Evolutionary conservation across 1,140 invertebrate genomes (phyloP), one percentile per base, ranked within the genome.

Genomic region (Pomacea maculata): DNA sequence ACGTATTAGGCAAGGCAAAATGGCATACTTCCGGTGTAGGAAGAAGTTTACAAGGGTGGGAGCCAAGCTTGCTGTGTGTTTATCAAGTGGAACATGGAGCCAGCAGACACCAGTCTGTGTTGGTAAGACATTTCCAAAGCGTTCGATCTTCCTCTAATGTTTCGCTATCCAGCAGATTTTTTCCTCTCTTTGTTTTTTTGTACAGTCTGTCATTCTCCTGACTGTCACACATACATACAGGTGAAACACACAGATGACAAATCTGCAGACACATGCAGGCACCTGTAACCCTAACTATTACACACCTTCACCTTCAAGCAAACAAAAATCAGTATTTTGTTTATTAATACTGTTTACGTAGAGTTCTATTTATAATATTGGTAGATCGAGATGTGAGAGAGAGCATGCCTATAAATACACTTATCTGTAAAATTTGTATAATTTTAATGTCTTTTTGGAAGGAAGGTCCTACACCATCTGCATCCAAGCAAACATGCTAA

Each of bases 31-130:
- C 70, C 63, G 65, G 1, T 83, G 82, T 70, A 81, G 65, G 72
- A 79, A 75, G 52, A 75, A 65, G 34, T 83, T 80, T 63, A 81
- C 77, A 34, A 63, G 80, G 57, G 72, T 81, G 9, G 82, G 82
- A 11, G 63, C 57, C 54, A 81, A 81, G 72, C 71, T 81, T 74
- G 82, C 82, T 34, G 79, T 83, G 1, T 83, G 82, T 57, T 63
- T 81, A 19, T 54, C 68, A 10, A 17, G 54, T n/a, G 72, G 76
- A 5, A 74, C 72, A 11, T 83, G 82, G 82, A 83, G 82, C 34
- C 82, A 83, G 25, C 82, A 72, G 8, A 45, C 77, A 6, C 82
- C 82, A 29, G 71, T 81, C 8, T 83, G 82, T 78, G 80, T 83
- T 9, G 76, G 82, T 83, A 34, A 77, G 80, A 70, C 2, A 52